Conservation (phyloP, 2,113 vertebrate genomes). For the Sarotherodon lohbergeri region DNA sequence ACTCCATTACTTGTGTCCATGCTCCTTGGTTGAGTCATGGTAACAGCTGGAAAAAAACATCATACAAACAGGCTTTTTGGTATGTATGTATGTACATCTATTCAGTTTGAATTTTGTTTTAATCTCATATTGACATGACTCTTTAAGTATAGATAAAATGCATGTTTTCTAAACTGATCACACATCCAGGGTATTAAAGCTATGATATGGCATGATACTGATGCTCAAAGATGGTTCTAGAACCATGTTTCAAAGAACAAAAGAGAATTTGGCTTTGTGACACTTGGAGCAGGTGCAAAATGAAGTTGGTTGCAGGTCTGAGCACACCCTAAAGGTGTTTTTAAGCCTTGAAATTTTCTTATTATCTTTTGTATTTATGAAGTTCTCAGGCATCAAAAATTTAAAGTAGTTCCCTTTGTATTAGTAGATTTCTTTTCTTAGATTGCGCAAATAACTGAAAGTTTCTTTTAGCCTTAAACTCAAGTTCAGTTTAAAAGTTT, state of each 20-base stretch:
- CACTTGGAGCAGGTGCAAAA: not conserved
- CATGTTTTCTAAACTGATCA: not conserved
- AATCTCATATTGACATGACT: not conserved
- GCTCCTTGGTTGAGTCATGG: not conserved
- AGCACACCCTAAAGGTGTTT: not conserved
- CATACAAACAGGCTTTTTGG: rapidly evolving
- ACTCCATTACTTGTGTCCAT: not conserved
- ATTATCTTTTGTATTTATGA: not conserved
- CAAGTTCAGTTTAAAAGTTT: not conserved
- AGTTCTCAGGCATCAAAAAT: not conserved
- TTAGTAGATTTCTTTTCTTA: not conserved
- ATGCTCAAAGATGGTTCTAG: not conserved
- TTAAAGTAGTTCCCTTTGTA: not conserved
- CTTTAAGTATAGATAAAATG: not conserved
- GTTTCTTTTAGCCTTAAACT: not conserved
- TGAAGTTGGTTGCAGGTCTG: not conserved
- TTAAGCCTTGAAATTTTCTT: not conserved
- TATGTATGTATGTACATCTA: no score
- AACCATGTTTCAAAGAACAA: not conserved
- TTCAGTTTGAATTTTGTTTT: not conserved
- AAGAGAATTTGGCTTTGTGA: not conserved
- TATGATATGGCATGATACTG: not conserved
- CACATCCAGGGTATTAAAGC: not conserved
- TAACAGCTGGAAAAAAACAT: not conserved
- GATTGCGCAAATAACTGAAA: not conserved